Conservation (phyloP, 2,797 vertebrate genomes). For the Onychomys arenicola region DNA sequence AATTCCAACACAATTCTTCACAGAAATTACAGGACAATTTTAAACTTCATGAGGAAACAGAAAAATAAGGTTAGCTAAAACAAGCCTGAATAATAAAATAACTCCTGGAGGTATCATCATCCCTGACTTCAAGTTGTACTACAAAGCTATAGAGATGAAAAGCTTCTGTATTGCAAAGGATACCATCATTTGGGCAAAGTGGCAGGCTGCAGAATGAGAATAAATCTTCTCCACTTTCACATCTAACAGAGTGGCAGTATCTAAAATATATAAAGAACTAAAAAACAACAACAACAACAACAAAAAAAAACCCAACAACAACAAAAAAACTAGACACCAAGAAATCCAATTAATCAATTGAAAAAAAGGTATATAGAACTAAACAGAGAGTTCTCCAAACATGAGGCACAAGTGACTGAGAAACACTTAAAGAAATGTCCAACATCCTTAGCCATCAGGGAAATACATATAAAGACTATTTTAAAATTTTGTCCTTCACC, state of each 20-base stretch:
- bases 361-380: background rate
- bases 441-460: background rate
- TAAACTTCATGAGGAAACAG: background rate
- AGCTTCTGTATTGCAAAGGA: background rate
- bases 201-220: background rate
- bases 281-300: too few species aligned
- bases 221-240: background rate
- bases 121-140: background rate
- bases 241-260: background rate
- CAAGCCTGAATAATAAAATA: background rate
- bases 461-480: background rate
- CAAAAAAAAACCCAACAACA: too few species aligned
- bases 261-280: background rate
- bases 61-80: background rate
- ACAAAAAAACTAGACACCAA: background rate
- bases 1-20: background rate
- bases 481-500: background rate
- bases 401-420: background rate
- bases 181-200: background rate
- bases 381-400: background rate
- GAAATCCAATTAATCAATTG: background rate
- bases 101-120: background rate
- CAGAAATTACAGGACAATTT: background rate
- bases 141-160: background rate
- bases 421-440: background rate